Evolutionary conservation across 92 coral and sea anemone genomes (phyloP).

Genomic region (Siderastrea radians): DNA sequence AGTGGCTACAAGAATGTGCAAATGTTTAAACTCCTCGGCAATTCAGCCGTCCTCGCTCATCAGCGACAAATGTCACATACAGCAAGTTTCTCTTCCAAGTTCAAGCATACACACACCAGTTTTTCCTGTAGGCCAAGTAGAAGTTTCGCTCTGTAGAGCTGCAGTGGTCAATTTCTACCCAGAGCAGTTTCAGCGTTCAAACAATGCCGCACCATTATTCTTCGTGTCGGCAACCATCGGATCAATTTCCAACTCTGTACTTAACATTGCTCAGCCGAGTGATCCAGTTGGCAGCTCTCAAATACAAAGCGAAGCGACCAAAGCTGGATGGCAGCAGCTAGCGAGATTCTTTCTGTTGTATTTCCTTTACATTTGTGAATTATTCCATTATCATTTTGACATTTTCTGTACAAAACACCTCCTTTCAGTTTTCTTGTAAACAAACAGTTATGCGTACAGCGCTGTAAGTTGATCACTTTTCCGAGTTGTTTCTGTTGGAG

Average conservation of each 20-base stretch:
- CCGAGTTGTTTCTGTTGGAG: no score
- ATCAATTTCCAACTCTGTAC: background rate
- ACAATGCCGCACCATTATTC: background rate
- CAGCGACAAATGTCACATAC: background rate
- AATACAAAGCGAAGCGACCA: no score
- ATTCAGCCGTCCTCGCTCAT: constrained; percentile 4
- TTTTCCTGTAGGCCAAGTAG: background rate
- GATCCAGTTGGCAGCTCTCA: background rate
- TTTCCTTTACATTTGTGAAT: no score
- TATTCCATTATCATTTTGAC: no score
- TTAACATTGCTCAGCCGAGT: background rate
- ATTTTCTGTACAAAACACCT: no score
- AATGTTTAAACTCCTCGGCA: constrained; percentile 25
- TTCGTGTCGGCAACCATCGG: background rate
- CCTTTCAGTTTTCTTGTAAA: no score
- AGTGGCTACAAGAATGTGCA: no score
- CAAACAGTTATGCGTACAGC: no score
- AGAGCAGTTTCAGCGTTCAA: background rate
- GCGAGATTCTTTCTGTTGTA: no score
- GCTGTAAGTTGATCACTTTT: no score
- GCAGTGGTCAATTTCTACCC: background rate
- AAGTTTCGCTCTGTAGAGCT: no score
- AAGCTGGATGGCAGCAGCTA: no score
- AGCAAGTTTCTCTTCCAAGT: background rate
- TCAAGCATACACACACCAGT: background rate